Evolutionary conservation across 2,113 vertebrate species (phyloP).

Genomic region (Arizona elegans): DNA sequence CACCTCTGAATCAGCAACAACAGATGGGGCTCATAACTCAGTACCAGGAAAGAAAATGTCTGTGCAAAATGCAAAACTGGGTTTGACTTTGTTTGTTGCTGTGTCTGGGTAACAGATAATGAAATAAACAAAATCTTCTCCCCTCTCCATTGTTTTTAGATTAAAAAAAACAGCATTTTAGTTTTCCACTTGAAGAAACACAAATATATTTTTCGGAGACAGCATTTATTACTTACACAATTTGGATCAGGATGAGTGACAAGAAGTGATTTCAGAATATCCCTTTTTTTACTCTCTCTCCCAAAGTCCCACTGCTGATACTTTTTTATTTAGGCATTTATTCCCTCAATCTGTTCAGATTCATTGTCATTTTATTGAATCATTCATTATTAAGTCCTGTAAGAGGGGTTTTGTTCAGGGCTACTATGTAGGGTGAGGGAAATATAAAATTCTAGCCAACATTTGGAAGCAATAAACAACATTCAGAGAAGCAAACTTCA

Average conservation of each 20-base stretch:
- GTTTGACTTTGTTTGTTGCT: background rate
- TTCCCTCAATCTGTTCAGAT: background rate
- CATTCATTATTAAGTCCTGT: background rate
- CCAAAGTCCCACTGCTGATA: background rate
- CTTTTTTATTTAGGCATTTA: background rate
- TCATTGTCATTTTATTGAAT: background rate
- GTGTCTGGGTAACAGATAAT: background rate
- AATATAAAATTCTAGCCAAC: background rate
- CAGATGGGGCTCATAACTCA: conserved; percentile 31
- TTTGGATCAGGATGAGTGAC: background rate
- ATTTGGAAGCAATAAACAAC: background rate
- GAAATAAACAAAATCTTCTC: conserved; percentile 9
- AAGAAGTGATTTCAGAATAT: background rate
- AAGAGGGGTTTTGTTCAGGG: background rate
- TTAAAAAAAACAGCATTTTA: background rate
- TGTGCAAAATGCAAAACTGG: background rate
- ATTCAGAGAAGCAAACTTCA: background rate
- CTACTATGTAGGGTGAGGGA: background rate
- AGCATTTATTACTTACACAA: background rate
- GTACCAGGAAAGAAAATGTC: conserved; percentile 23
- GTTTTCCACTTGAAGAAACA: background rate
- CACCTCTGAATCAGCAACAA: conserved; percentile 46
- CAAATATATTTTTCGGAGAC: background rate
- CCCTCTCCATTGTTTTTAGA: background rate
- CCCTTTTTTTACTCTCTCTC: background rate